phyloP scores from a whole-genome alignment of 2,888 invertebrate species.

The Meliscaeva auricollis region DNA sequence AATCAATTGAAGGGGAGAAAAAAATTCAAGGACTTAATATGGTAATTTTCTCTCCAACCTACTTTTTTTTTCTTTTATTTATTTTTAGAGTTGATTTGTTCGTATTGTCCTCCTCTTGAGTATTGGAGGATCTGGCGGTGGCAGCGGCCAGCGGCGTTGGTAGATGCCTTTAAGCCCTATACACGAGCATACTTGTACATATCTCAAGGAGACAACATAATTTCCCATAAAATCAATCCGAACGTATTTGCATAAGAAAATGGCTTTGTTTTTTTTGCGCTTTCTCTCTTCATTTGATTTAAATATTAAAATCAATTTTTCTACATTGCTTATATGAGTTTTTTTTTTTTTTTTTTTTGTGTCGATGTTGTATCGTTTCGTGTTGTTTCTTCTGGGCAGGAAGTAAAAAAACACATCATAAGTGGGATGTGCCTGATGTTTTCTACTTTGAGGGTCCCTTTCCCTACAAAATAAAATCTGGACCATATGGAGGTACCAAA shows the following conservation, averaged over 20 bases:
- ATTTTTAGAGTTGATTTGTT: slow-evolving; percentile 21
- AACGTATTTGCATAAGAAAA: slow-evolving; percentile 69
- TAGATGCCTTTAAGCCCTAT: not conserved
- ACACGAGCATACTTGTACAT: slow-evolving; percentile 3
- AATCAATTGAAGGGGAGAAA: slow-evolving; percentile 63
- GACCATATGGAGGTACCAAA: slow-evolving; percentile 62
- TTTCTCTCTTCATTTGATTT: slow-evolving; percentile 62
- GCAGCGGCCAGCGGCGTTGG: too few relatives aligned
- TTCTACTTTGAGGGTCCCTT: slow-evolving; percentile 9
- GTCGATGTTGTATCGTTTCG: not conserved
- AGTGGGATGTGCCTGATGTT: slow-evolving; percentile 21
- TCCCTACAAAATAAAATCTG: slow-evolving; percentile 25
- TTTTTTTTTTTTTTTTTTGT: slow-evolving; percentile 1
- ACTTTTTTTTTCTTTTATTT: slow-evolving; percentile 39
- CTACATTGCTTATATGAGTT: slow-evolving; percentile 19
- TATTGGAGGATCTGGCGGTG: not conserved
- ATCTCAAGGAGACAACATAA: slow-evolving; percentile 55
- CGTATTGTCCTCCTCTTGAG: slow-evolving; percentile 8
- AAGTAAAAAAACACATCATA: slow-evolving; percentile 1
- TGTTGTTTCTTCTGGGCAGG: not conserved
- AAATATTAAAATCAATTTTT: slow-evolving; percentile 72
- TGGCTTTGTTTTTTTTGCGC: slow-evolving; percentile 61
- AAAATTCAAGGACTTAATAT: slow-evolving; percentile 74
- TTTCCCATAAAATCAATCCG: slow-evolving; percentile 69
- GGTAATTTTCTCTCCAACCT: slow-evolving; percentile 67